phyloP scores from a whole-genome alignment of 2,113 vertebrate species.

The Pandion haliaetus region DNA sequence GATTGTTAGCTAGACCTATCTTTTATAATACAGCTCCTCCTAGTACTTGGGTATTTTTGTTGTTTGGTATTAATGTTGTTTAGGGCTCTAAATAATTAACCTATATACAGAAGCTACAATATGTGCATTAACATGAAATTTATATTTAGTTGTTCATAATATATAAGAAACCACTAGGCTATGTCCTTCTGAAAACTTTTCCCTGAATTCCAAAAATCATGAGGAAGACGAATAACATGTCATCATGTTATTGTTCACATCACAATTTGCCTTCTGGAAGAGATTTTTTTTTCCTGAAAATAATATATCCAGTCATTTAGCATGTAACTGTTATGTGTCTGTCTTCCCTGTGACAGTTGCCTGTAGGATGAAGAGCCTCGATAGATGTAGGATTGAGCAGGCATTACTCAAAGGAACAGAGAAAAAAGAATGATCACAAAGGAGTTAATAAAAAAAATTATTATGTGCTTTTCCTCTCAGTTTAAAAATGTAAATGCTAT shows the following conservation, averaged over 20 bases:
- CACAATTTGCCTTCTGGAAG: neutral
- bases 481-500: neutral
- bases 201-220: neutral
- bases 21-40: neutral
- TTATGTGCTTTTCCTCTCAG: neutral
- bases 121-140: neutral
- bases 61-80: neutral
- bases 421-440: neutral
- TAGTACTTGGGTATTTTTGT: neutral
- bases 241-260: neutral
- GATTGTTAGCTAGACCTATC: neutral
- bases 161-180: neutral
- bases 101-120: neutral
- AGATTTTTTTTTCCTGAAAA: neutral
- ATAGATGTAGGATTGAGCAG: neutral
- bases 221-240: neutral
- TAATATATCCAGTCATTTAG: neutral
- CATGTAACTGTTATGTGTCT: neutral
- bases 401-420: neutral
- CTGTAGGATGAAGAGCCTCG: conserved; percentile 15
- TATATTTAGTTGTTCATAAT: neutral
- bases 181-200: neutral
- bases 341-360: conserved; percentile 6
- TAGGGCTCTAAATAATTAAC: neutral
- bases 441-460: neutral